Evolutionary conservation across 2,797 vertebrate species (phyloP).

Genomic region (Thripadectes ignobilis): DNA sequence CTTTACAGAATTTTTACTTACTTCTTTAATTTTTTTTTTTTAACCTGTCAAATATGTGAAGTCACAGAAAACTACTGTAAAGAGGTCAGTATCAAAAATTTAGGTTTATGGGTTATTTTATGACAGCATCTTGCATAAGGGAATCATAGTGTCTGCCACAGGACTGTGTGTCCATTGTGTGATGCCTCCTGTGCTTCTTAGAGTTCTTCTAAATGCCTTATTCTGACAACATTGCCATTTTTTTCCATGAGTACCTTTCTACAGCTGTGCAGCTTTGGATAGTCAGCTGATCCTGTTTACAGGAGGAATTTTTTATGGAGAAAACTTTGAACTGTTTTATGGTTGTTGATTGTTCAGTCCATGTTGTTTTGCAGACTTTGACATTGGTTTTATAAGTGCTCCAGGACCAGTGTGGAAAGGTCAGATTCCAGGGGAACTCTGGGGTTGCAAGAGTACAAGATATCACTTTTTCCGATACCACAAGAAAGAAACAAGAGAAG

Average conservation of each 20-base stretch:
- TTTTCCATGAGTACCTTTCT: not conserved
- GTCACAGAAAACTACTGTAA: not conserved
- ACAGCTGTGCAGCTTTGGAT: not conserved
- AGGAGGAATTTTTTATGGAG: not conserved
- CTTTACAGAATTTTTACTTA: not conserved
- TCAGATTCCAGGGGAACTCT: not conserved
- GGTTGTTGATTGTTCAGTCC: not conserved
- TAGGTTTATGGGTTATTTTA: not conserved
- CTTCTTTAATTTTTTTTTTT: rapidly evolving
- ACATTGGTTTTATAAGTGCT: not conserved
- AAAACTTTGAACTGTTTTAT: not conserved
- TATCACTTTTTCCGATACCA: not conserved
- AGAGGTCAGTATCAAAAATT: not conserved
- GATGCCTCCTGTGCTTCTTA: not conserved
- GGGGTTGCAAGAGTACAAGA: not conserved
- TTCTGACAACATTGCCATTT: not conserved
- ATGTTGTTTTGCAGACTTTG: not conserved
- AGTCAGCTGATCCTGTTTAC: not conserved
- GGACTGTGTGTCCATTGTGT: not conserved
- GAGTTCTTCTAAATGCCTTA: not conserved
- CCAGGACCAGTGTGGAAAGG: not conserved
- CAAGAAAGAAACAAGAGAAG: not conserved
- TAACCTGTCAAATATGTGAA: not conserved
- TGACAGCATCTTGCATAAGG: not conserved
- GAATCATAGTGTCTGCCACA: not conserved